A percentile compares a stretch with the other conserved stretches of the same genome.
phyloP scores from a whole-genome alignment of 2,113 vertebrate genomes.

The Marcusenius ussheri region DNA sequence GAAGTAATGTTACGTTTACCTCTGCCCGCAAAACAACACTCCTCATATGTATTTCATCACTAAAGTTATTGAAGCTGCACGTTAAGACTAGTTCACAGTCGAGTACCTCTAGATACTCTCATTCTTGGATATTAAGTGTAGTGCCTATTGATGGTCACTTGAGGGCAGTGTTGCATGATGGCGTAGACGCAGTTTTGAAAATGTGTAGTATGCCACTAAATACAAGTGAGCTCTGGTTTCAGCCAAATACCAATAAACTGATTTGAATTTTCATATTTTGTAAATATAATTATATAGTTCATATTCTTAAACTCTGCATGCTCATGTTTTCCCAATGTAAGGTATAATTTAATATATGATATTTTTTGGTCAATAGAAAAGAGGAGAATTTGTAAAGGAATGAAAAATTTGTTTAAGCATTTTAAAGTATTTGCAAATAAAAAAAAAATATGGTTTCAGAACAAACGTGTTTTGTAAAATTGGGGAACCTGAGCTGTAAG shows the following conservation, averaged over 20 bases:
- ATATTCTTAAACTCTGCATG: not conserved
- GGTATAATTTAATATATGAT: not conserved
- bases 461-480: not conserved
- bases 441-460: not conserved
- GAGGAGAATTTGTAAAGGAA: not conserved
- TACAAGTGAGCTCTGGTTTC: not conserved
- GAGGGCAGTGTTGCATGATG: constrained; percentile 17
- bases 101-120: not conserved
- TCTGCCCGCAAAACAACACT: not conserved
- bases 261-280: not conserved
- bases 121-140: not conserved
- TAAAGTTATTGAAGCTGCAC: not conserved
- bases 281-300: not conserved
- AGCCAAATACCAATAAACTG: not conserved
- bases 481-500: not conserved
- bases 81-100: not conserved
- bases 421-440: not conserved
- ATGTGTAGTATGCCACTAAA: not conserved
- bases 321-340: not conserved
- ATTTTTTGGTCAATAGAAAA: not conserved
- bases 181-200: not conserved
- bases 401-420: not conserved
- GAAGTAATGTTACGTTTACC: not conserved
- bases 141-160: constrained; percentile 3
- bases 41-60: not conserved